Base-by-base conservation (phyloP, 2,113 vertebrate genomes). In the Cygnus atratus region DNA sequence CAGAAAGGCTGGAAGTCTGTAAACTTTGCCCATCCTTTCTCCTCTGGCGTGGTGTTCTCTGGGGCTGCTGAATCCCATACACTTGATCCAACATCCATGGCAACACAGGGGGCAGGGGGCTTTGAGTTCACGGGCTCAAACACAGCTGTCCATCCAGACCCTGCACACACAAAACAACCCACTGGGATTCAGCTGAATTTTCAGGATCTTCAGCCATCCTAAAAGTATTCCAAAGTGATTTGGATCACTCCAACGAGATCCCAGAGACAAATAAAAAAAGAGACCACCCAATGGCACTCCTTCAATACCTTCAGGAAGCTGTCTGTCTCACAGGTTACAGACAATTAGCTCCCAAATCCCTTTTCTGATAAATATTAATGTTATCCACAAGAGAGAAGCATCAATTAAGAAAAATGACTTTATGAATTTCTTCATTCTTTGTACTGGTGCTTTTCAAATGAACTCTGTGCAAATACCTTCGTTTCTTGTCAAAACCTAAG, bases 1-100 rank as follows among this genome's bases (percentile, higher is more conserved):
- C 98, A 98, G 96, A 99, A 99, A 25, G 99, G 98, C 96, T 99
- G 99, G 95, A 99, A 99, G 97, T 99, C 99, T 0, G 99, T 98
- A 86, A 99, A 99, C 91, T 98, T 98, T 78, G 99, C 99, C 99
- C 99, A 99, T 78, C 98, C 98, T 31, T 98, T 98, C 73, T 98
- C 98, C 86, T 99, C 98, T 0, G 96, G 84, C 20, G 97, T 57
- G 6, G 95, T 59, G 24, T 59, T 65, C 33, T 95, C 84, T 0
- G 97, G 89, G 1, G 88, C 29, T 3, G 98, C 87, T 2, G 97
- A 97, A 16, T 98, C 98, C 99, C 99, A 99, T 16, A 98, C 97
- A 5, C 97, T 96, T 14, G 98, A 98, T 1, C 98, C 98, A 5
- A 98, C 97, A 2, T 98, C 98, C 96, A 97, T 95, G 12, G 97